Conservation (phyloP, 2,113 vertebrate species). For the Rhinogobius similis region DNA sequence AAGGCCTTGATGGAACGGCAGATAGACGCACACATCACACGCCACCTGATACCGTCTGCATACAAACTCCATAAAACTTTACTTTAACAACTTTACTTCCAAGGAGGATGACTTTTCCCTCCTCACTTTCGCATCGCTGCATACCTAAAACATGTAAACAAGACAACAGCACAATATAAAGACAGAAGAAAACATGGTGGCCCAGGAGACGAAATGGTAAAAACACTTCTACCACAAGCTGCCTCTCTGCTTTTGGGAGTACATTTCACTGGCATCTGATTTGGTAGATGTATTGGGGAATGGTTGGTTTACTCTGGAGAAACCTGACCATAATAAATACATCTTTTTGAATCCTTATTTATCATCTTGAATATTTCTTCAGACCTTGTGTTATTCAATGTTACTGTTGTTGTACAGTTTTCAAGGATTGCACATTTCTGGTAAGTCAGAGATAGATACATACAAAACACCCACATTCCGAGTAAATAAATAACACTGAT, state of each 20-base stretch:
- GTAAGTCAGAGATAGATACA: no score
- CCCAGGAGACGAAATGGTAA: neutral
- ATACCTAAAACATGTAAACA: slow-evolving; percentile 3
- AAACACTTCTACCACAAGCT: neutral
- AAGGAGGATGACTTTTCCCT: slow-evolving; percentile 18
- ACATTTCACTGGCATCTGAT: neutral
- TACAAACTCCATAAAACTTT: slow-evolving; percentile 60
- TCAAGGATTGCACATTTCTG: no score
- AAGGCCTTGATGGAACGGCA: slow-evolving; percentile 61
- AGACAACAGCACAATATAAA: neutral
- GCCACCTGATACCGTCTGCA: slow-evolving; percentile 51
- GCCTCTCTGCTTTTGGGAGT: neutral
- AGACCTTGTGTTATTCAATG: no score
- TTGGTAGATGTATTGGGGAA: neutral
- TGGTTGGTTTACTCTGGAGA: neutral
- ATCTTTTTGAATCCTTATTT: neutral
- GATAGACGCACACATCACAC: slow-evolving; percentile 59
- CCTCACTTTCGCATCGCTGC: slow-evolving; percentile 16
- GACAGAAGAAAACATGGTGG: neutral
- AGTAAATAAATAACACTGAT: no score
- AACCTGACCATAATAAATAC: no score
- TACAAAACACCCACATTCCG: no score
- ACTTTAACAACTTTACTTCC: slow-evolving; percentile 11
- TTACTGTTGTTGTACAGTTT: no score
- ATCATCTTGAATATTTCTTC: no score